These are phyloP conservation scores for Noctua comes DNA, from an alignment of 2,888 invertebrate genomes.

Conservation along the genomic window DNA sequence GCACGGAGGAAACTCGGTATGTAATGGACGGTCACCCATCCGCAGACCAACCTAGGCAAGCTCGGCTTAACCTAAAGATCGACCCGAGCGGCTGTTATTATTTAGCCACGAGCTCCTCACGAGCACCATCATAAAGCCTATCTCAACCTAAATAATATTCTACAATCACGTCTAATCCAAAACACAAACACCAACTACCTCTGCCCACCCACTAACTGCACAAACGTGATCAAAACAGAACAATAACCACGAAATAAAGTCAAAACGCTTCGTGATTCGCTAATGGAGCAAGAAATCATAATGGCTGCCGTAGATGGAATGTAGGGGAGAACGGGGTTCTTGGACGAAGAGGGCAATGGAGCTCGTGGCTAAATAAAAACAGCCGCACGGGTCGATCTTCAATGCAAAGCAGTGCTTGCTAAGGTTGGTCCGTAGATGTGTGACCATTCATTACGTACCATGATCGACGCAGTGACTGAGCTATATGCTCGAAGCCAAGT, in stretches of 20 bases:
- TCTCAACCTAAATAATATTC: background rate
- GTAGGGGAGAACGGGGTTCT: conserved; percentile 9
- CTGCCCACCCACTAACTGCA: conserved; percentile 7
- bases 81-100: too few species aligned
- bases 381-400: background rate
- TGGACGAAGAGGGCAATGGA: background rate
- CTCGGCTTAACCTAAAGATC: too few species aligned
- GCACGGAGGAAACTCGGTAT: too few species aligned
- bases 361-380: background rate
- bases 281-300: conserved; percentile 61
- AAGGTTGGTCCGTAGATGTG: background rate
- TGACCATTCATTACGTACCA: background rate
- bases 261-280: conserved; percentile 52
- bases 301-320: conserved; percentile 47
- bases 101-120: too few species aligned
- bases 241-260: conserved; percentile 43
- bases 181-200: conserved; percentile 2
- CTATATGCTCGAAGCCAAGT: too few species aligned
- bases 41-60: too few species aligned
- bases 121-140: background rate
- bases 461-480: background rate
- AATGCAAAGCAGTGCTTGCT: background rate
- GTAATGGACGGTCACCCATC: too few species aligned
- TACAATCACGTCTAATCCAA: background rate
- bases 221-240: conserved; percentile 46